phyloP scores from a whole-genome alignment of 2,888 invertebrate genomes.

The Furcula furcula region DNA sequence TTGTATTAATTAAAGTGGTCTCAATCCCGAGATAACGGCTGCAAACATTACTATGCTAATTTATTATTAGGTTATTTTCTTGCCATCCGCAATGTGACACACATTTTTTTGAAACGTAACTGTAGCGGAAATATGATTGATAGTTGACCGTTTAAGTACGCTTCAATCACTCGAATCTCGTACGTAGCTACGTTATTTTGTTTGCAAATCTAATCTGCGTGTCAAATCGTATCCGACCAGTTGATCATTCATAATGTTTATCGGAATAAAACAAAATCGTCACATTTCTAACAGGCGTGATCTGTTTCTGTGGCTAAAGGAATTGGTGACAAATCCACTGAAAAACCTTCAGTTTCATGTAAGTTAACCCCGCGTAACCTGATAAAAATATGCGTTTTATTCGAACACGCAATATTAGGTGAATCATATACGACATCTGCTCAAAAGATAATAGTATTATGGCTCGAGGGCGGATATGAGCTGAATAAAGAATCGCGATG shows the following conservation, averaged over 20 bases:
- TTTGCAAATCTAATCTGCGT: slow-evolving; percentile 46
- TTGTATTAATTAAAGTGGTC: slow-evolving; percentile 72
- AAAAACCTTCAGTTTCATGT: neutral
- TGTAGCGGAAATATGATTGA: slow-evolving; percentile 80
- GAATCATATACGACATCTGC: slow-evolving; percentile 58
- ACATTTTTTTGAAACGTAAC: slow-evolving; percentile 75
- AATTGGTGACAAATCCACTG: neutral
- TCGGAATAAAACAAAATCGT: slow-evolving; percentile 10
- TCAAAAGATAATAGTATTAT: slow-evolving; percentile 53
- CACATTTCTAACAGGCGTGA: neutral
- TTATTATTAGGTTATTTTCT: slow-evolving; percentile 78
- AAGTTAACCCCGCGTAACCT: slow-evolving; percentile 5
- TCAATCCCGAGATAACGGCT: slow-evolving; percentile 75
- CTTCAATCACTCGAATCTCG: slow-evolving; percentile 47
- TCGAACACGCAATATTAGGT: slow-evolving; percentile 32
- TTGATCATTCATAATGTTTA: slow-evolving; percentile 38
- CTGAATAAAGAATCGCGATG: slow-evolving; percentile 70
- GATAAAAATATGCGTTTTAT: slow-evolving; percentile 30
- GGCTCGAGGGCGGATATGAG: slow-evolving; percentile 50
- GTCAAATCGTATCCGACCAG: slow-evolving; percentile 39
- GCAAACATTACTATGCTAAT: slow-evolving; percentile 77
- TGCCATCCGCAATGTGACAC: slow-evolving; percentile 77
- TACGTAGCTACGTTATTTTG: slow-evolving; percentile 29
- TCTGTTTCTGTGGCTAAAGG: neutral
- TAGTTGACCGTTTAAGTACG: slow-evolving; percentile 68